Percentiles rank a stretch among this genome's conserved stretches.
Conservation (phyloP, 2,888 invertebrate species). For the Branchipolynoe longqiensis region DNA sequence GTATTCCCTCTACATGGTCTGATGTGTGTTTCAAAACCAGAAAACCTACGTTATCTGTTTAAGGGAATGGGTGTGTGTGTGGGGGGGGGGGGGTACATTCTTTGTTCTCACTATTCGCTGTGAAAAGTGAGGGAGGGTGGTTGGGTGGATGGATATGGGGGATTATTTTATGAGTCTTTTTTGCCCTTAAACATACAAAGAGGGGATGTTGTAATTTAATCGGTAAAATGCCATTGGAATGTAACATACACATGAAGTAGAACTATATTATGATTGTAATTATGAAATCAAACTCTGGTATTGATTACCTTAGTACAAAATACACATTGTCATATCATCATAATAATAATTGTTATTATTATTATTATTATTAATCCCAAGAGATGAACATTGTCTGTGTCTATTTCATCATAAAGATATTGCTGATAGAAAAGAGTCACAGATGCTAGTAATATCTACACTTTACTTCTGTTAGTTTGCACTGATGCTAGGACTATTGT, state of each 20-base stretch:
- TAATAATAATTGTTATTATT: no score
- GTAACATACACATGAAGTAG: conserved; percentile 39
- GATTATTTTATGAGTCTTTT: neutral
- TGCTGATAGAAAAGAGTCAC: neutral
- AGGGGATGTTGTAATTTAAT: neutral
- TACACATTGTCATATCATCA: no score
- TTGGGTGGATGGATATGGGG: no score
- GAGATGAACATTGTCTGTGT: neutral
- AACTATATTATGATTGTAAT: neutral
- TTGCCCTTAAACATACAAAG: neutral
- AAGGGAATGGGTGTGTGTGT: neutral
- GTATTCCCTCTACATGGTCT: neutral
- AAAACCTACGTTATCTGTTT: no score
- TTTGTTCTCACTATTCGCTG: conserved; percentile 3
- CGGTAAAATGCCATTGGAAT: conserved; percentile 1
- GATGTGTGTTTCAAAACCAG: no score
- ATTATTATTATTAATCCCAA: no score
- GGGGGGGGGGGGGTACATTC: no score
- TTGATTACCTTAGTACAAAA: conserved; percentile 1
- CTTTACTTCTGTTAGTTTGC: no score
- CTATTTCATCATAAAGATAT: conserved; percentile 3
- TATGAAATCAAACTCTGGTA: neutral
- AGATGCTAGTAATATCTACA: conserved; percentile 16
- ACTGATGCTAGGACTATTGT: no score
- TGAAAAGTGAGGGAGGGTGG: no score